Evolutionary conservation across 2,113 vertebrate genomes (phyloP), one percentile per base, ranked within the genome.

Genomic region (Oreochromis niloticus): DNA sequence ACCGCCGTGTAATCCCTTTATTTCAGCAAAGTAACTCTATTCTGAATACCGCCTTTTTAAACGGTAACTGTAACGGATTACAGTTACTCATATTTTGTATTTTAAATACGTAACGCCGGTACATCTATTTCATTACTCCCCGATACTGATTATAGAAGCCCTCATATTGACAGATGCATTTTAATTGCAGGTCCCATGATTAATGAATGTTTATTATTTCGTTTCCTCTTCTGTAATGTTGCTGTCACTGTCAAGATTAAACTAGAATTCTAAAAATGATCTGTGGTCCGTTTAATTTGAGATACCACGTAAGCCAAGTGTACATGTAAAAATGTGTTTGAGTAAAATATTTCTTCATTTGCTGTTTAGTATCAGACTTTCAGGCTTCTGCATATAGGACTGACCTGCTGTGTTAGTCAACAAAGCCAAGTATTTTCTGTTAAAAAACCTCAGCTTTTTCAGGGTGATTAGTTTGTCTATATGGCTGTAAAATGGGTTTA

Each of bases 281-380:
- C 24, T 5, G 27, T 32, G 71, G 16, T 32, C 16, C 1, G 1
- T 32, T 78, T 50, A 50, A 1, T 78, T 78, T 73, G 41, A 73
- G 9, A 7, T 32, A 50, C 24, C 4, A 30, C 0, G 4, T 75
- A 1, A 30, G 9, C 1, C 50, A 54, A n/a, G 4, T 9, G 9
- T 75, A 75, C 6, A 30, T 75, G 9, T 46, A 27, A 48, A 46
- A 46, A 48, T 17, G 17, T 48, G 68, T 3, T 75, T 2, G 9
- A 75, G 4, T 75, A 11, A 75, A 19, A 7, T 48, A 30, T 75
- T 48, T 75, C 14, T 48, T 71, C 12, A 16, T 71, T 75, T 75
- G 14, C 68, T 19, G 14, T 30, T 75, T 75, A 48, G 22, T 46
- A 46, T 48, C 14, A 75, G 68, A 17, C 22, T 75, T 30, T 63